Evolutionary conservation across 2,888 invertebrate species (phyloP).

Genomic region (Drosophila barbarae): DNA sequence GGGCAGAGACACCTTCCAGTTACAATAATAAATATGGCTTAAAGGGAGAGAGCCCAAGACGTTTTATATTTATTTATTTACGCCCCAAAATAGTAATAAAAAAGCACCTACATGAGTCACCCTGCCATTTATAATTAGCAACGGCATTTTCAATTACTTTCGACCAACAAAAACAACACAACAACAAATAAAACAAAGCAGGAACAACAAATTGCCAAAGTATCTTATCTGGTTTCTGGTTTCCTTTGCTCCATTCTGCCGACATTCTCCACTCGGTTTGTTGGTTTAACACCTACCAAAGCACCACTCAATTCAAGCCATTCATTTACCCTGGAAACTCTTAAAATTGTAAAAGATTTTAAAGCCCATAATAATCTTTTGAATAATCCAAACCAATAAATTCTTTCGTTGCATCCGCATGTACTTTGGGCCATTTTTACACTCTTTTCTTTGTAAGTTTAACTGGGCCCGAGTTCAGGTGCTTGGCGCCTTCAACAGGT

Average conservation of each 20-base stretch:
- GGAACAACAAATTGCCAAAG: slow-evolving; percentile 34
- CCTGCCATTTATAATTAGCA: slow-evolving; percentile 50
- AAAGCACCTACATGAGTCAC: slow-evolving; percentile 26
- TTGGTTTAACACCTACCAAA: slow-evolving; percentile 1
- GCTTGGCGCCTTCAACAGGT: slow-evolving; percentile 46
- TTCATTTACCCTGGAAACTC: no score
- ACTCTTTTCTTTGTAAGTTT: neutral
- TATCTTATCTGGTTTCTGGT: slow-evolving; percentile 61
- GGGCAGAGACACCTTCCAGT: no score
- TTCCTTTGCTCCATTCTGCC: slow-evolving; percentile 53
- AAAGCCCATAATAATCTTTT: no score
- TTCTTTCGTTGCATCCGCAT: no score
- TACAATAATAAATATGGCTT: neutral
- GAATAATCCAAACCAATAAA: no score
- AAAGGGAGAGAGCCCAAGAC: neutral
- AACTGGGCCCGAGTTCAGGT: neutral
- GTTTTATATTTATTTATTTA: no score
- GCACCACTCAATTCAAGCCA: neutral
- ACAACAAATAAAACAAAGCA: slow-evolving; percentile 17
- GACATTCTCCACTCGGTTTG: slow-evolving; percentile 21
- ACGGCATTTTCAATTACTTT: slow-evolving; percentile 44
- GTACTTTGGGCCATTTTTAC: neutral
- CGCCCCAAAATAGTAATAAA: neutral
- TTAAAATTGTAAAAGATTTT: no score
- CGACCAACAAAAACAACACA: slow-evolving; percentile 26